Conservation (phyloP, 2,888 invertebrate species). For the Aporophyla lueneburgensis region DNA sequence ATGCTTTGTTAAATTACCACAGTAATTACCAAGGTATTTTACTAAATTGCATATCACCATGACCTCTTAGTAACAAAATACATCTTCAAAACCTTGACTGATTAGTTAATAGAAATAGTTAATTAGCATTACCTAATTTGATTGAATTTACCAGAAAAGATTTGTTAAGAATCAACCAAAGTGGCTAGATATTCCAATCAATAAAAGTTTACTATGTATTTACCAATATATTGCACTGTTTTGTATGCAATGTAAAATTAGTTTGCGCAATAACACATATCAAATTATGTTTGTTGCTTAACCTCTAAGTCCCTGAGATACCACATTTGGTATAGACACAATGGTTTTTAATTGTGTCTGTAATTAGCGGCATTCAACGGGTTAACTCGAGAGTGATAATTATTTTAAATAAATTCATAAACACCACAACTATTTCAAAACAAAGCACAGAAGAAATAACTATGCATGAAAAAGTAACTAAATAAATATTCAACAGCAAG, state of each 20-base stretch:
- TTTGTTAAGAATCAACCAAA: not conserved
- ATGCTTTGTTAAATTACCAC: no score
- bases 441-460: not conserved
- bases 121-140: not conserved
- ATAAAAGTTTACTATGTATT: not conserved
- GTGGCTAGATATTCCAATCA: not conserved
- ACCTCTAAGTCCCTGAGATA: no score
- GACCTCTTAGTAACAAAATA: constrained; percentile 17
- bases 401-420: not conserved
- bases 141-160: not conserved
- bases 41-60: not conserved
- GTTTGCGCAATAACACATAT: no score
- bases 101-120: not conserved
- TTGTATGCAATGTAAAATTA: not conserved
- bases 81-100: not conserved
- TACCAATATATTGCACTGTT: not conserved
- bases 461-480: not conserved
- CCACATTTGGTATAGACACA: no score
- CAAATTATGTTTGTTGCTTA: not conserved
- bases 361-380: no score
- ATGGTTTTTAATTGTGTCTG: no score
- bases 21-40: no score
- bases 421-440: constrained; percentile 4
- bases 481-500: constrained; percentile 19
- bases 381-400: not conserved